Conservation (phyloP, 2,888 invertebrate species). For the Cenopis cana region DNA sequence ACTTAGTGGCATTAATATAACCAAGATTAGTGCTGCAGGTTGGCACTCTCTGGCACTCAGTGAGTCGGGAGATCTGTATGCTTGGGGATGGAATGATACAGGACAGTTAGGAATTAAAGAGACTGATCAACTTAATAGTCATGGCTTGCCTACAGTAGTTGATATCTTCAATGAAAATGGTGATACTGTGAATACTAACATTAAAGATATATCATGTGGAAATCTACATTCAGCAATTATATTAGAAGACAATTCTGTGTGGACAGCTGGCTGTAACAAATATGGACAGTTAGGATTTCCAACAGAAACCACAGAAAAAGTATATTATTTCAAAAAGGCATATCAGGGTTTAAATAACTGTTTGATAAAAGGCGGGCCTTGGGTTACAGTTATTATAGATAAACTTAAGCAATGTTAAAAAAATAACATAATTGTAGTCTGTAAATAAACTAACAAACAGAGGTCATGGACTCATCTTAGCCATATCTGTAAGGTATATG, state of each 20-base stretch:
- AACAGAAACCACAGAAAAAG: slow-evolving; percentile 56
- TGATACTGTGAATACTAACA: slow-evolving; percentile 75
- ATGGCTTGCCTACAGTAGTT: slow-evolving; percentile 68
- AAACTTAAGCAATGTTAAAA: not conserved
- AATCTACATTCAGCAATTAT: slow-evolving; percentile 90
- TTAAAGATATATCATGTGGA: slow-evolving; percentile 89
- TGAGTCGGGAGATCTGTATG: slow-evolving; percentile 92
- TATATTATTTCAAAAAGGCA: slow-evolving; percentile 64
- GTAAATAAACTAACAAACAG: no score
- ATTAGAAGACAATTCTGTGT: slow-evolving; percentile 88
- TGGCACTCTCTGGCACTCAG: slow-evolving; percentile 95
- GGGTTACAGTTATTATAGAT: slow-evolving; percentile 65
- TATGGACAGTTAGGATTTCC: slow-evolving; percentile 90
- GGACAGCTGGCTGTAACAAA: slow-evolving; percentile 92
- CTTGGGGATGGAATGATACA: slow-evolving; percentile 96
- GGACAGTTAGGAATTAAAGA: slow-evolving; percentile 91
- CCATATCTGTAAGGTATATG: no score
- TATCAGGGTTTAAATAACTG: slow-evolving; percentile 55
- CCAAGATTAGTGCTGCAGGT: slow-evolving; percentile 90
- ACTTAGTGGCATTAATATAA: slow-evolving; percentile 90
- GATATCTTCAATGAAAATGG: slow-evolving; percentile 70
- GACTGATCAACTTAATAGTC: slow-evolving; percentile 60
- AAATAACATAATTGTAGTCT: not conserved
- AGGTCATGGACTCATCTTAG: no score
- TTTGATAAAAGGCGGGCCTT: slow-evolving; percentile 67